Base-by-base conservation (phyloP, 2,797 vertebrate species). In the Erpetoichthys calabaricus region DNA sequence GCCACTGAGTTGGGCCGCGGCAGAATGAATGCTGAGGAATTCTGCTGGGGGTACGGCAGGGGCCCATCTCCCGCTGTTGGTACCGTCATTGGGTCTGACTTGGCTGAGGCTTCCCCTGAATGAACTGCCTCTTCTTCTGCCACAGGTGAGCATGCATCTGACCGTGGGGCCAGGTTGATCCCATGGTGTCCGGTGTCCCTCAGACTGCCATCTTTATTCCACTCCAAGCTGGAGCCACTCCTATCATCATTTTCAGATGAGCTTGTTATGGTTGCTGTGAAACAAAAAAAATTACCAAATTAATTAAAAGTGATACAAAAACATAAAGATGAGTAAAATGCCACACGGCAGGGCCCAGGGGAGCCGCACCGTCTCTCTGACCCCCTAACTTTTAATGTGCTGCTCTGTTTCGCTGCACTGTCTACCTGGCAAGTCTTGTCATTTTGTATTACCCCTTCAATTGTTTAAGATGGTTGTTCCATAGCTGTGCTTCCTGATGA, bases 191-290 rank as follows among this genome's bases (percentile, higher is more conserved):
- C 74, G 50, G 80, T 85, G 69, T 83, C 77, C 71, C 92, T 88
- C 62, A 95, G 75, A 69, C 89, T 92, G 68, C 92, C 90, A 58
- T 98, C 94, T 69, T 92, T 96, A 79, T 80, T 92, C 96, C 95
- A 98, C 68, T 99, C 96, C 78, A 99, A 82, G 73, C 95, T 98
- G 74, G 94, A 98, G 65, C 93, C 95, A 44, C 94, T 97, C 62
- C 92, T 92, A 77, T 98, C 95, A 63, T 98, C 96, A 53, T 98
- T 99, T 79, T 99, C 95, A 4, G 96, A 99, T 6, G 96, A 99
- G 78, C 95, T 99, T 59, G 94, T 98, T 81, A 97, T 90, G 58
- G 95, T 98, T 73, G 95, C 95, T 98, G 72, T 70, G 42, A 45
- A 64, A 56, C 62, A 5, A 49, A 49, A 49, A 49, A 3, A 4